These are phyloP conservation scores for Aphodius sticticus DNA, from an alignment of 2,888 invertebrate genomes.

Conservation along the genomic window DNA sequence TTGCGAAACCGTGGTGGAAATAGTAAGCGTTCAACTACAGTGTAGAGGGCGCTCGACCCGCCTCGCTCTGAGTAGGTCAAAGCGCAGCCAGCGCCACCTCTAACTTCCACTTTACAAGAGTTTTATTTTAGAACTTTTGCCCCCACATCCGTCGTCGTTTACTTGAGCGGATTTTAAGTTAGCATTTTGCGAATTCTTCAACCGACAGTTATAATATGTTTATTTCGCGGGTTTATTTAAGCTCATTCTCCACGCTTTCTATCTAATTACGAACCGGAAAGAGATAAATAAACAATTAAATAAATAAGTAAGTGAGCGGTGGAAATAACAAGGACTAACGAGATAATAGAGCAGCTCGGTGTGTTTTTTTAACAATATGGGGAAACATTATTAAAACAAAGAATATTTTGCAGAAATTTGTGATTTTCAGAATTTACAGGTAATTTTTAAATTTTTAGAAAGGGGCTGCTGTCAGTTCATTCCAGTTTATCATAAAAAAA, in stretches of 20 bases:
- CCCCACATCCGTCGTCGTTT: constrained; percentile 42
- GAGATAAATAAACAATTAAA: background rate
- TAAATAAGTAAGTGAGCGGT: background rate
- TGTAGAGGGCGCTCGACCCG: constrained; percentile 32
- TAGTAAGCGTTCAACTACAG: constrained; percentile 27
- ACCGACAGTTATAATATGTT: constrained; percentile 43
- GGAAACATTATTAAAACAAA: too few relatives aligned
- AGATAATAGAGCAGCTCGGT: background rate
- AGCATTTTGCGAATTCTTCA: constrained; percentile 23
- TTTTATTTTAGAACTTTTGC: constrained; percentile 57
- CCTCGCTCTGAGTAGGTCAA: constrained; percentile 45
- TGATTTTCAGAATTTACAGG: too few relatives aligned
- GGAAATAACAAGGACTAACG: background rate
- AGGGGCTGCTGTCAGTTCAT: too few relatives aligned
- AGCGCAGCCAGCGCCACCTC: constrained; percentile 51
- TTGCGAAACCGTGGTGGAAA: constrained; percentile 38
- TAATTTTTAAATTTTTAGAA: too few relatives aligned
- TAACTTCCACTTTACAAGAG: constrained; percentile 55
- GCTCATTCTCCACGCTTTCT: background rate
- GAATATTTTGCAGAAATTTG: too few relatives aligned
- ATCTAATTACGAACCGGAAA: background rate
- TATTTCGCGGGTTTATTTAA: constrained; percentile 29
- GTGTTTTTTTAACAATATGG: too few relatives aligned
- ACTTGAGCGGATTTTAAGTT: constrained; percentile 37
- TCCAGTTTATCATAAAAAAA: too few relatives aligned